Evolutionary conservation across 2,888 invertebrate genomes (phyloP), one percentile per base, ranked within the genome.

Genomic region (Tenthredo mesomela): DNA sequence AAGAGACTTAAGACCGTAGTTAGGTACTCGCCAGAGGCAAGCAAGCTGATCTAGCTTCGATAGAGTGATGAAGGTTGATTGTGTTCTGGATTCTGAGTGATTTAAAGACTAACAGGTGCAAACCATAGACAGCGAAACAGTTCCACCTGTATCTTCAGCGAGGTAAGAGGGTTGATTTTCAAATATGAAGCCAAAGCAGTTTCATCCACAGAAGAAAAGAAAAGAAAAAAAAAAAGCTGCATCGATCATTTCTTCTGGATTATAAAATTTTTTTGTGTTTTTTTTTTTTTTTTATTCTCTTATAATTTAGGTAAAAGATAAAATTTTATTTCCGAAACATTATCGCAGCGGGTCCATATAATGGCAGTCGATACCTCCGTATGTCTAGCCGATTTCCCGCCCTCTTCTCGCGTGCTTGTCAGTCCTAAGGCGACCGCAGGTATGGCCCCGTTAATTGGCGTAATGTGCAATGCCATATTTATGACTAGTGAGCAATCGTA

Each of bases 391-490:
- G 12, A 67, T 67, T 82, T 85, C 84, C 82, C 82, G 70, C 84
- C 82, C 58, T 80, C 80, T 85, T 54, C 47, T 70, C 82, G 84
- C 82, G 70, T 85, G 84, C 54, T 54, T 73, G 40, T 40, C 37
- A 67, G 61, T 65, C 80, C 80, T 61, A n/a, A 65, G 70, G 65
- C 67, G 82, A 82, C 70, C 82, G 70, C 82, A 50, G 82, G 82
- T 70, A n/a, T 82, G 82, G 82, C 43, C 65, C 82, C 88, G 89
- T 89, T 90, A 90, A 90, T 90, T 90, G 89, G 87, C 87, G 85
- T 84, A 77, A 86, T 86, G 88, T 47, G 87, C 67, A 87, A 88
- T 87, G 88, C 86, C 86, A 87, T 88, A 86, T 89, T 90, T 89
- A 89, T 87, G 87, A 86, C 84, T 86, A 86, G 86, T 84, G 58